Base-by-base conservation (phyloP, 37 sponge, comb jelly and placozoan species). In the Beroe ovata region DNA sequence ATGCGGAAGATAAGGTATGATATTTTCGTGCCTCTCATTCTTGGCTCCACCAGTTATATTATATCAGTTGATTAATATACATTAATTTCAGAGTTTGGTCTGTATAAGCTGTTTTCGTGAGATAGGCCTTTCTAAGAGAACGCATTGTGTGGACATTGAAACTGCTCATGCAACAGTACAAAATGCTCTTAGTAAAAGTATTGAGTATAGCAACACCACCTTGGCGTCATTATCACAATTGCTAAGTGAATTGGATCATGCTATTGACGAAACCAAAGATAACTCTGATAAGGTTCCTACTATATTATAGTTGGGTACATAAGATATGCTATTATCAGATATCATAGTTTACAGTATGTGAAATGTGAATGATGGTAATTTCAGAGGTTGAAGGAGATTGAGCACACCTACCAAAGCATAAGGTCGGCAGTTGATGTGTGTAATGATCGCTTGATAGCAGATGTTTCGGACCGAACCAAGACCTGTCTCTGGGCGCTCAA, bases 61-160 rank as follows among this genome's bases (percentile, higher is more conserved):
- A n/a, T n/a, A n/a, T n/a, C n/a, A n/a, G n/a, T n/a, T n/a, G n/a
- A n/a, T n/a, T n/a, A n/a, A n/a, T n/a, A n/a, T n/a, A n/a, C n/a
- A n/a, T n/a, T n/a, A n/a, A n/a, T 25, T 25, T 32, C 69, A 66
- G 69, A 66, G 69, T 30, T 23, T 77, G n/a, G 54, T 77, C 36
- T 77, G 84, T 40, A 77, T 77, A 8, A 77, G 84, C 84, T 77
- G 84, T 40, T 77, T 77, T 23, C 41, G 84, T 32, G 84, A 77
- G 84, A 77, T 77, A n/a, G 84, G 84, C 38, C 47, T 77, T 23
- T 40, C 47, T 11, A 77, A 77, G 54, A 38, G 84, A 77, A 42
- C 84, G 0, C 84, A 77, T 54, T 77, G 84, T 20, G 18, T 77
- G 84, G 84, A 77, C 33, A 77, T 77, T n/a, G 84, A 77, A 35